Evolutionary conservation across 2,113 vertebrate species (phyloP).

Genomic region (Neolamprologus sp.): DNA sequence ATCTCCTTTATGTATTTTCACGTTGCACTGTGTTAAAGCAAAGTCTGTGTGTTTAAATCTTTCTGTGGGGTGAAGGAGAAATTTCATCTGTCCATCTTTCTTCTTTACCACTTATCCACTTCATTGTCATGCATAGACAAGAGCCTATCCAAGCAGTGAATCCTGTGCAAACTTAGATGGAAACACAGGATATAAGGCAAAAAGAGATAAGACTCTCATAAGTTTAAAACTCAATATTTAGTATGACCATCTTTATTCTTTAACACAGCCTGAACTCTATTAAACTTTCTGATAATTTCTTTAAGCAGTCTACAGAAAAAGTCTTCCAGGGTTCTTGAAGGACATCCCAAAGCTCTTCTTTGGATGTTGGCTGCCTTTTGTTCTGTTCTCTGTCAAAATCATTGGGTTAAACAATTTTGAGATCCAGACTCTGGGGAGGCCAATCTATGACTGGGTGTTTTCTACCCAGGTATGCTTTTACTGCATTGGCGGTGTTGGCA

Average conservation of each 20-base stretch:
- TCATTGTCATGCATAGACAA: background rate
- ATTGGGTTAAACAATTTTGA: background rate
- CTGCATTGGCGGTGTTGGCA: background rate
- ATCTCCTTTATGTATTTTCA: background rate
- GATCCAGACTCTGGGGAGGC: background rate
- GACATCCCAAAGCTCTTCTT: background rate
- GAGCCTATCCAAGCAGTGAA: background rate
- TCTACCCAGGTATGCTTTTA: background rate
- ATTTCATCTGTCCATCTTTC: background rate
- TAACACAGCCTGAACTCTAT: background rate
- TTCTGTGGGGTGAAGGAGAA: background rate
- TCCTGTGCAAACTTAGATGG: background rate
- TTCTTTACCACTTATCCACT: background rate
- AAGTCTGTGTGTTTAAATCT: background rate
- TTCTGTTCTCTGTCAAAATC: background rate
- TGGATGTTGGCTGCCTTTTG: background rate
- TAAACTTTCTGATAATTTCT: background rate
- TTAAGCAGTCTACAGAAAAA: background rate
- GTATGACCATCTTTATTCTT: background rate
- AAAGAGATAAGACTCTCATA: background rate
- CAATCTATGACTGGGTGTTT: background rate
- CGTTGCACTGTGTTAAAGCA: background rate
- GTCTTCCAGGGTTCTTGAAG: background rate
- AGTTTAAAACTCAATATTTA: background rate
- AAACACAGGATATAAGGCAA: background rate